These are phyloP conservation scores for Saturnia pavonia DNA, from an alignment of 2,888 invertebrate species.

Conservation along the genomic window DNA sequence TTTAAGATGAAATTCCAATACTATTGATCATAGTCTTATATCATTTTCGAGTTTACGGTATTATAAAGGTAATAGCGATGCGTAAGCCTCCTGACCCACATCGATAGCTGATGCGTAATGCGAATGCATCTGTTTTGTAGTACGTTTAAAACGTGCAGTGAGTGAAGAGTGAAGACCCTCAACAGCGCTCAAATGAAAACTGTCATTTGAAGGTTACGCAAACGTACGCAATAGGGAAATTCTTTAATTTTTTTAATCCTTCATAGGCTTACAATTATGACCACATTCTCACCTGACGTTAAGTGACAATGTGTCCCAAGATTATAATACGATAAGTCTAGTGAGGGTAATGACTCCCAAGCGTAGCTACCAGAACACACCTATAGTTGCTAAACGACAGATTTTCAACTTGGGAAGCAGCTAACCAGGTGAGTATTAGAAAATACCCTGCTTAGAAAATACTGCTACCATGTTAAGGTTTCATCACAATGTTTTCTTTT, in stretches of 20 bases:
- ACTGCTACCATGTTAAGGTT: too few relatives aligned
- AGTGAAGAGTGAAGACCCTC: conserved; percentile 27
- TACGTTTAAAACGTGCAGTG: conserved; percentile 39
- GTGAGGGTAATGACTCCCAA: too few relatives aligned
- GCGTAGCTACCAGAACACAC: too few relatives aligned
- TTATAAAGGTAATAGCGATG: conserved; percentile 41
- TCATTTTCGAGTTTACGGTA: conserved; percentile 29
- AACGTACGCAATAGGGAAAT: not conserved
- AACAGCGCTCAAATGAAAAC: not conserved
- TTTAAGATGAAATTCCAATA: conserved; percentile 27
- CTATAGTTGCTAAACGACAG: too few relatives aligned
- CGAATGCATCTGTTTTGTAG: conserved; percentile 61
- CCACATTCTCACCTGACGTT: too few relatives aligned
- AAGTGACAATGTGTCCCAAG: too few relatives aligned
- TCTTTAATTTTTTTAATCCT: not conserved
- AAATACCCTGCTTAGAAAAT: too few relatives aligned
- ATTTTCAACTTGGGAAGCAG: too few relatives aligned
- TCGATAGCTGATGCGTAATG: conserved; percentile 63
- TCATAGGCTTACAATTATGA: too few relatives aligned
- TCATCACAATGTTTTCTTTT: too few relatives aligned
- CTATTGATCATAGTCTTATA: conserved; percentile 11
- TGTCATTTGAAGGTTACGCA: conserved; percentile 16
- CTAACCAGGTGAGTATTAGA: too few relatives aligned
- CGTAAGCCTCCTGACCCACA: conserved; percentile 73
- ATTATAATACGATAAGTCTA: too few relatives aligned